Conservation (phyloP, 1,140 invertebrate species). For the Anoplophora glabripennis region DNA sequence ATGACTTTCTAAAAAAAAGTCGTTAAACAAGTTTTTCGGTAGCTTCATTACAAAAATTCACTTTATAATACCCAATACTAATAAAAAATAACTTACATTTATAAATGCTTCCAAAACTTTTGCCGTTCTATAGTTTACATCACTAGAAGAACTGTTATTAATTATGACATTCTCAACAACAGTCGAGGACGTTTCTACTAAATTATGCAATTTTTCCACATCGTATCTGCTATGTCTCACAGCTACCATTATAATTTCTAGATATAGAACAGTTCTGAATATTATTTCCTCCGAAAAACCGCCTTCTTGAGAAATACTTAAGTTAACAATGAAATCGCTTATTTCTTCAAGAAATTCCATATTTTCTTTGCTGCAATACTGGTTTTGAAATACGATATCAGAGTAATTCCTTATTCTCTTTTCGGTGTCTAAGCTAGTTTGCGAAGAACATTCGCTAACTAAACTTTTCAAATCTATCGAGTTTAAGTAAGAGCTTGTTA, state of each 20-base stretch:
- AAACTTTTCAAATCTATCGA: too few relatives aligned
- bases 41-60: not conserved
- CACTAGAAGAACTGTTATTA: conserved; percentile 1
- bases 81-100: conserved; percentile 29
- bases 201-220: conserved; percentile 7
- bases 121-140: conserved; percentile 8
- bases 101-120: conserved; percentile 30
- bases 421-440: too few relatives aligned
- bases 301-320: too few relatives aligned
- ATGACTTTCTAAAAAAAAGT: conserved; percentile 22
- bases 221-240: conserved; percentile 7
- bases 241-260: conserved; percentile 15
- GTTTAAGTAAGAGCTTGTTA: too few relatives aligned
- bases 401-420: too few relatives aligned
- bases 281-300: not conserved
- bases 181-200: not conserved
- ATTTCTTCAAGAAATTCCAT: not conserved
- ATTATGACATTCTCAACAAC: not conserved
- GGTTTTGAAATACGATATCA: too few relatives aligned
- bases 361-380: not conserved
- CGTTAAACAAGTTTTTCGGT: too few relatives aligned
- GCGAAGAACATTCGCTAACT: too few relatives aligned
- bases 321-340: not conserved
- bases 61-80: not conserved
- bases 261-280: conserved; percentile 11